These are phyloP conservation scores for Manis javanica DNA, from an alignment of 2,797 vertebrate genomes.

Conservation along the genomic window DNA sequence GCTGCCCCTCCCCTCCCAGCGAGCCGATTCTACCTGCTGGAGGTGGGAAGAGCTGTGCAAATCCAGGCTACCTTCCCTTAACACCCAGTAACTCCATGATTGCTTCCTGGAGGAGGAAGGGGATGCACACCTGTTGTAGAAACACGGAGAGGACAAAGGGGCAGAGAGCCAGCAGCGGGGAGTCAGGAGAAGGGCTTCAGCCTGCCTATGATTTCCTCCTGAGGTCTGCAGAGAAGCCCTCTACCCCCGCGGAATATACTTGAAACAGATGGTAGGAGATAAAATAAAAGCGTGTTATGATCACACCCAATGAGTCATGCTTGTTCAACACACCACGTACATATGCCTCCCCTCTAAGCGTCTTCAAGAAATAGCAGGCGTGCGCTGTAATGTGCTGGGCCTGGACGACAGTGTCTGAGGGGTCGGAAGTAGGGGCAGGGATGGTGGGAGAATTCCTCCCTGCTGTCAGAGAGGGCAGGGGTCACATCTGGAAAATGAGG, in stretches of 20 bases:
- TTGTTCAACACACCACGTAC: not conserved
- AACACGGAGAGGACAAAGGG: not conserved
- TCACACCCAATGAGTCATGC: not conserved
- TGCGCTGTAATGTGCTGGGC: too few relatives aligned
- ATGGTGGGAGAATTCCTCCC: too few relatives aligned
- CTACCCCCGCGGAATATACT: not conserved
- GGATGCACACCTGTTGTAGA: not conserved
- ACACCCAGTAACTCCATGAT: not conserved
- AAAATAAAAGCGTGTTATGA: not conserved
- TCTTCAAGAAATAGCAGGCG: not conserved
- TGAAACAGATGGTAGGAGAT: not conserved
- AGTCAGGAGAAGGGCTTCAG: too few relatives aligned
- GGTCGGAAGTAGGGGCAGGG: not conserved
- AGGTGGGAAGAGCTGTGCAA: too few relatives aligned
- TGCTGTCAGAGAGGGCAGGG: accelerated
- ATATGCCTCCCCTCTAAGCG: too few relatives aligned
- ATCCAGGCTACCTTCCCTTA: not conserved
- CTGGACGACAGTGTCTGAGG: too few relatives aligned
- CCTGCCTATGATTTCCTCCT: not conserved
- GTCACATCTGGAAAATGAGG: accelerated
- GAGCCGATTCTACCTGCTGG: not conserved
- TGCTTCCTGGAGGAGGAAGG: not conserved
- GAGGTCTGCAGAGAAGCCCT: not conserved
- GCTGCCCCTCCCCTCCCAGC: accelerated
- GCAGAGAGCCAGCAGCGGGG: not conserved